Evolutionary conservation across 2,888 invertebrate species (phyloP).

Genomic region (Lysandra coridon): DNA sequence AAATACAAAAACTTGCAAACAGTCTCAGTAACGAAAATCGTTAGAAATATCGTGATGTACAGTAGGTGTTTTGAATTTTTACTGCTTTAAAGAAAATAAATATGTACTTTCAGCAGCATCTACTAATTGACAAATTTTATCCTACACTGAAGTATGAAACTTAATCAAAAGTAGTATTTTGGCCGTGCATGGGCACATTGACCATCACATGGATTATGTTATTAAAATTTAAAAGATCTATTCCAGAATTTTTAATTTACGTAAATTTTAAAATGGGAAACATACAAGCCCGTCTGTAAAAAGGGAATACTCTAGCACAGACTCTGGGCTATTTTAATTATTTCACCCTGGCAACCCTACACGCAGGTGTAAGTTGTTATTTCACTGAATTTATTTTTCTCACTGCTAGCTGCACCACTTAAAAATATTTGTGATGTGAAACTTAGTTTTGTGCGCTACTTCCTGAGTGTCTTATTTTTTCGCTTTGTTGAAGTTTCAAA

Average conservation of each 20-base stretch:
- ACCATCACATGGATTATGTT: background rate
- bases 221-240: too few species aligned
- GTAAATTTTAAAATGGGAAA: background rate
- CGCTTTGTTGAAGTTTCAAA: background rate
- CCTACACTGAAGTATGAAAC: too few species aligned
- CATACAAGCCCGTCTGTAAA: background rate
- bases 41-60: too few species aligned
- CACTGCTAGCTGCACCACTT: conserved; percentile 17
- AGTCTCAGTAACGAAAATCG: too few species aligned
- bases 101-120: too few species aligned
- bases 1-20: background rate
- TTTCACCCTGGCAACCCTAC: background rate
- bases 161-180: too few species aligned
- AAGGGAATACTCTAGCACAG: background rate
- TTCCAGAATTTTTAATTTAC: background rate
- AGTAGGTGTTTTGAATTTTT: too few species aligned
- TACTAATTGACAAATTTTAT: too few species aligned
- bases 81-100: too few species aligned
- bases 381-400: conserved; percentile 42
- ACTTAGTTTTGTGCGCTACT: background rate
- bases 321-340: background rate
- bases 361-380: conserved; percentile 74
- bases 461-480: conserved; percentile 1
- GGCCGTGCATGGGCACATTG: too few species aligned
- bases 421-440: conserved; percentile 17